Percentiles rank a stretch among this genome's conserved stretches.
Evolutionary conservation across 2,888 invertebrate genomes (phyloP).

Genomic region (Lumbricus terrestris): DNA sequence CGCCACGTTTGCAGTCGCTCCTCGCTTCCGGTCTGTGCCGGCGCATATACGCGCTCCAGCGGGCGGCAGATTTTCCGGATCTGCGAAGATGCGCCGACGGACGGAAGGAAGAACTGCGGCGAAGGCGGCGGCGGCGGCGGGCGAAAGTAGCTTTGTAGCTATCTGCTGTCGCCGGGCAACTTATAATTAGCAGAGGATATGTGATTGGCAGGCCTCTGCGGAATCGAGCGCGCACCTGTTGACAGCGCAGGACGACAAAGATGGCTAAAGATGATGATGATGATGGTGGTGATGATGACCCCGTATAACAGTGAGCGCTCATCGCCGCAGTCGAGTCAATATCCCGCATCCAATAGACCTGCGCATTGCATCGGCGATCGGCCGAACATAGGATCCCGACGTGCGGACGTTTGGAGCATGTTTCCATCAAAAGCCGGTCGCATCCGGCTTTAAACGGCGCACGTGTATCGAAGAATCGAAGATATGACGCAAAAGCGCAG

Average conservation of each 20-base stretch:
- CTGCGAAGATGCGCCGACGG: background rate
- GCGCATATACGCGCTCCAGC: background rate
- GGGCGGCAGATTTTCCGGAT: background rate
- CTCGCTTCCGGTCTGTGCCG: background rate
- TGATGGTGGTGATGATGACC: background rate
- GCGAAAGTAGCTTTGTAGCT: background rate
- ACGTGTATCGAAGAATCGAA: slow-evolving; percentile 11
- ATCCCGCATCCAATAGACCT: background rate
- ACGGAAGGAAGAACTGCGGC: background rate
- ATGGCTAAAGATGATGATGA: background rate
- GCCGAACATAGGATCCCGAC: background rate
- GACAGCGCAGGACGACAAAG: background rate
- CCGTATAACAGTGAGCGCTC: background rate
- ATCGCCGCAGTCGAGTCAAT: slow-evolving; percentile 19
- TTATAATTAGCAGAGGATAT: background rate
- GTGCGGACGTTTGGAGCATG: background rate
- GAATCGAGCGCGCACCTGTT: slow-evolving; percentile 15
- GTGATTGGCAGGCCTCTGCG: background rate
- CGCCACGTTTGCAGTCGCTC: background rate
- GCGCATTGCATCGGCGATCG: background rate
- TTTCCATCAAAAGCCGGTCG: background rate
- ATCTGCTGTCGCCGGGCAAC: background rate
- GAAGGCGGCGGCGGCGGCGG: no score
- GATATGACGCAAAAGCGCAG: background rate
- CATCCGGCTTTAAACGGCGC: slow-evolving; percentile 6